phyloP scores from a whole-genome alignment of 2,888 invertebrate genomes.

The Villa cingulata region DNA sequence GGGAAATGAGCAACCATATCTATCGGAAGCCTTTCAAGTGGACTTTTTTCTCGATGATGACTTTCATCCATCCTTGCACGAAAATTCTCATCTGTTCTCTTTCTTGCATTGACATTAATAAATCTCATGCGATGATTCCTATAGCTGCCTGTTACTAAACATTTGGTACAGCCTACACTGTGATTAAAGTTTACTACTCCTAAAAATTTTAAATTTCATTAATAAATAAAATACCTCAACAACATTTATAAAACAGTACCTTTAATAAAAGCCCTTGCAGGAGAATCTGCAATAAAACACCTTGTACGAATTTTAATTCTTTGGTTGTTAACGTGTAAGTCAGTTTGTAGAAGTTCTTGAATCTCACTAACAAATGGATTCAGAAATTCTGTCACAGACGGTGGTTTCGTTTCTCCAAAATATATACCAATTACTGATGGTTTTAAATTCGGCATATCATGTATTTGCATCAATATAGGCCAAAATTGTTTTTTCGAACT shows the following conservation, averaged over 20 bases:
- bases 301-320: background rate
- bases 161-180: background rate
- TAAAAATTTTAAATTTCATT: background rate
- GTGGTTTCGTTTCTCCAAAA: background rate
- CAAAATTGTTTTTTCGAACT: slow-evolving; percentile 1
- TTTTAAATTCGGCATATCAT: background rate
- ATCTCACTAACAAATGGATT: background rate
- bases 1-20: background rate
- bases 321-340: too few relatives aligned
- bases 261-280: slow-evolving; percentile 1
- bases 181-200: background rate
- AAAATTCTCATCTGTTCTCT: background rate
- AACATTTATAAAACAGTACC: background rate
- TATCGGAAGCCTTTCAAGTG: background rate
- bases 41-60: background rate
- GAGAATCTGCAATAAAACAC: background rate
- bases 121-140: background rate
- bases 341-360: background rate
- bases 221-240: too few relatives aligned
- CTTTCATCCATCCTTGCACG: background rate
- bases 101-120: background rate
- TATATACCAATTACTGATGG: background rate
- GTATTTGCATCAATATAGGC: background rate
- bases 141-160: background rate
- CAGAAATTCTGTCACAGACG: background rate